Evolutionary conservation across 2,797 vertebrate genomes (phyloP).

Genomic region (Mormyrus proboscirostris): DNA sequence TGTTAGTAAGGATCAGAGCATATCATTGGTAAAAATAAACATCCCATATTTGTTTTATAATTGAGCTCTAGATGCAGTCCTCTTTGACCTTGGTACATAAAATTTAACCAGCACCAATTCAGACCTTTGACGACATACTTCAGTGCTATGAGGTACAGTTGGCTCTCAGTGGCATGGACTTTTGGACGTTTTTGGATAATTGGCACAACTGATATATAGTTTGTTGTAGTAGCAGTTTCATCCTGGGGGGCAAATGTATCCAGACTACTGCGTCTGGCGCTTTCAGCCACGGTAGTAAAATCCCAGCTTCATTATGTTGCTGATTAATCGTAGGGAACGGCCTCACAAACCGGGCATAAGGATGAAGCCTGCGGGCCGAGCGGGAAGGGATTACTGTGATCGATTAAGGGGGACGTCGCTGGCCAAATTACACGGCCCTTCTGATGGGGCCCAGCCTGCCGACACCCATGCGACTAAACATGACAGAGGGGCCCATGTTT

Average conservation of each 20-base stretch:
- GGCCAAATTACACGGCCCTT: neutral
- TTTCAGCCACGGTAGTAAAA: neutral
- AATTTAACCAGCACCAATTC: conserved; percentile 34
- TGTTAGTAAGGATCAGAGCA: neutral
- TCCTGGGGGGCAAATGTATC: neutral
- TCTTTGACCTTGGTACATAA: conserved; percentile 38
- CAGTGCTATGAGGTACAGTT: neutral
- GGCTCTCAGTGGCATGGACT: neutral
- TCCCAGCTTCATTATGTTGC: neutral
- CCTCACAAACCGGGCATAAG: neutral
- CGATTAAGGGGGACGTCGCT: neutral
- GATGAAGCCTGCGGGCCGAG: neutral
- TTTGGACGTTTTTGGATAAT: neutral
- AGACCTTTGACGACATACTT: conserved; percentile 11
- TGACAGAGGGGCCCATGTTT: neutral
- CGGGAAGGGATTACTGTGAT: neutral
- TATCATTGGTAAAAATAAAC: neutral
- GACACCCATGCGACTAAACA: neutral
- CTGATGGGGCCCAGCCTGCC: neutral
- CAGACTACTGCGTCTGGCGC: neutral
- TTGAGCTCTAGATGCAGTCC: conserved; percentile 34
- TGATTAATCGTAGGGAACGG: neutral
- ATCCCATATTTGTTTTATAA: conserved; percentile 10
- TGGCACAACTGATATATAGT: neutral
- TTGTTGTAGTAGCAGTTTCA: neutral